phyloP scores from a whole-genome alignment of 2,113 vertebrate species.

The Phrynosoma blainvillii region DNA sequence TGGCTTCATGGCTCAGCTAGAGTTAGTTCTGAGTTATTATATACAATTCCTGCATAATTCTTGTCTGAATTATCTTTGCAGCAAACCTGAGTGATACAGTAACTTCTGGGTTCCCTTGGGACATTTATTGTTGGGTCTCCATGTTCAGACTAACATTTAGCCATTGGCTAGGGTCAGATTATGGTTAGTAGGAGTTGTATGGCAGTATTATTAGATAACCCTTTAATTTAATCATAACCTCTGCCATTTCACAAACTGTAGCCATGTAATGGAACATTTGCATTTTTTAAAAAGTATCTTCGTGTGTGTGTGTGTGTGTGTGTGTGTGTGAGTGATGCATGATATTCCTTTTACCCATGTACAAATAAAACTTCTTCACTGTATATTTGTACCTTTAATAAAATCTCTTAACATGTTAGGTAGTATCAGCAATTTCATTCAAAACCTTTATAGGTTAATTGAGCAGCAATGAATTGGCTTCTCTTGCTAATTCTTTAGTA shows the following conservation, averaged over 20 bases:
- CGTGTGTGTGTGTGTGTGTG: neutral
- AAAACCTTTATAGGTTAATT: neutral
- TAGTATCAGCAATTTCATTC: neutral
- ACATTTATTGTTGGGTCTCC: neutral
- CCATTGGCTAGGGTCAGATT: neutral
- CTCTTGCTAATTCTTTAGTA: neutral
- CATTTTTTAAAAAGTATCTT: neutral
- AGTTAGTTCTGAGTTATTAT: neutral
- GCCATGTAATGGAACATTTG: neutral
- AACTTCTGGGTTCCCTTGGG: neutral
- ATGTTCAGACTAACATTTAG: neutral
- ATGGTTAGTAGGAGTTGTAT: neutral
- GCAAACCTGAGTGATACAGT: neutral
- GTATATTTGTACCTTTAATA: neutral
- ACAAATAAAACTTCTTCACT: neutral
- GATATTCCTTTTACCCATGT: no score
- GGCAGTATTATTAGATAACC: neutral
- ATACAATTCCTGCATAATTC: neutral
- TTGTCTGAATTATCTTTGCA: neutral
- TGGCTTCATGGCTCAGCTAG: neutral
- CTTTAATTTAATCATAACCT: neutral
- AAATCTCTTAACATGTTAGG: no score
- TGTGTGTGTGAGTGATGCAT: neutral
- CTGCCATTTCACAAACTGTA: neutral
- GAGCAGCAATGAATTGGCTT: neutral